Evolutionary conservation across 2,797 vertebrate species (phyloP).

Genomic region (Mionectes olivaceus): DNA sequence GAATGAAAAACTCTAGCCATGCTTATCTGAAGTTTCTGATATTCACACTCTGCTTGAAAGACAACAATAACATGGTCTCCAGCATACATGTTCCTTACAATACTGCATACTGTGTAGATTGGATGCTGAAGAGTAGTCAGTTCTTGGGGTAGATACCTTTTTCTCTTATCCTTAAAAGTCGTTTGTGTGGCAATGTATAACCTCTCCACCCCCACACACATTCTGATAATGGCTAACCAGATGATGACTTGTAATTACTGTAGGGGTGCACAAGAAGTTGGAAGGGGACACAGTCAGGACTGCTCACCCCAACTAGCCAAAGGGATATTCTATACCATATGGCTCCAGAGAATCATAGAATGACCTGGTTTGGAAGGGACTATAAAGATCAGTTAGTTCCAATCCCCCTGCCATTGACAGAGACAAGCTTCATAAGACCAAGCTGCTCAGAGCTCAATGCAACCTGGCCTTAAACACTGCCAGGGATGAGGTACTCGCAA

Average conservation of each 20-base stretch:
- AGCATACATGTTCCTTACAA: not conserved
- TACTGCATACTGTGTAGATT: not conserved
- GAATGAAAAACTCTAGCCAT: not conserved
- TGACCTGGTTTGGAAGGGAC: not conserved
- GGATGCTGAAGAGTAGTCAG: not conserved
- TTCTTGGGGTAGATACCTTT: not conserved
- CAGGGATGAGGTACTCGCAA: not conserved
- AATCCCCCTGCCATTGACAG: not conserved
- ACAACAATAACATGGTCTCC: not conserved
- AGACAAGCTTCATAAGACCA: not conserved
- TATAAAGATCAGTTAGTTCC: not conserved
- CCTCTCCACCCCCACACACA: too few species aligned
- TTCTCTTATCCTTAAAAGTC: not conserved
- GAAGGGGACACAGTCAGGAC: not conserved
- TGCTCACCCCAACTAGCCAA: too few species aligned
- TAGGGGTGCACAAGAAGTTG: not conserved
- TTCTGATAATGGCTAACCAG: not conserved
- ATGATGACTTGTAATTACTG: not conserved
- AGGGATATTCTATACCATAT: not conserved
- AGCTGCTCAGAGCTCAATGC: not conserved
- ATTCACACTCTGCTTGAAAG: not conserved
- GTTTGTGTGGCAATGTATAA: not conserved
- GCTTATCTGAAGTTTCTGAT: not conserved
- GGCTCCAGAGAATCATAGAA: not conserved
- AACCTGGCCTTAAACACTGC: not conserved